These are phyloP conservation scores for Thera britannica DNA, from an alignment of 2,888 invertebrate genomes.

Conservation along the genomic window DNA sequence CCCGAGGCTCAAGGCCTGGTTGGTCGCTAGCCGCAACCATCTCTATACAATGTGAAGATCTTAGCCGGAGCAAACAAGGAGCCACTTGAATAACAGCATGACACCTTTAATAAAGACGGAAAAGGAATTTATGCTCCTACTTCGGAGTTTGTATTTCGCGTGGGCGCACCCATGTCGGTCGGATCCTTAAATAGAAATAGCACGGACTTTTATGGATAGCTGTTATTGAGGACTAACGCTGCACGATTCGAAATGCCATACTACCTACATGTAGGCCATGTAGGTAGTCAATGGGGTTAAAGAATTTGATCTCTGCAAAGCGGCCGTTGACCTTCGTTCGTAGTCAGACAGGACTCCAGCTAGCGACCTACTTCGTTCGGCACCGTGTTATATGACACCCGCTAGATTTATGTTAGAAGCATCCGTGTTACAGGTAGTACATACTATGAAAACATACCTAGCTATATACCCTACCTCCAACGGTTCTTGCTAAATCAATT, in stretches of 20 bases:
- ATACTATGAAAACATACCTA: too few relatives aligned
- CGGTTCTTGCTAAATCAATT: conserved; percentile 40
- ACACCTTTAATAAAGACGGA: conserved; percentile 31
- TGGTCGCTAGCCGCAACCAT: conserved; percentile 42
- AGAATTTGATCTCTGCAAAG: conserved; percentile 15
- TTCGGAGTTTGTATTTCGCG: conserved; percentile 56
- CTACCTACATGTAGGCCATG: conserved; percentile 8
- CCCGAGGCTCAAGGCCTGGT: conserved; percentile 35
- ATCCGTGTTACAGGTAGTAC: conserved; percentile 37
- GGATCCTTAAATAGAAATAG: conserved; percentile 60
- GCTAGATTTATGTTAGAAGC: conserved; percentile 46
- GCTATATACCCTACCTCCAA: conserved; percentile 31
- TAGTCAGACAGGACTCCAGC: conserved; percentile 41
- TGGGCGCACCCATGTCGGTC: conserved; percentile 46
- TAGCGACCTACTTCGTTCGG: conserved; percentile 44
- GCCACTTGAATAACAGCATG: conserved; percentile 26
- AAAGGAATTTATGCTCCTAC: conserved; percentile 32
- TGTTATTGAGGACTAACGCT: conserved; percentile 55
- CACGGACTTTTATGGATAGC: conserved; percentile 63
- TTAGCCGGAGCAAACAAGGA: conserved; percentile 12
- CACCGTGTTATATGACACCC: conserved; percentile 36
- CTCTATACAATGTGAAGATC: conserved; percentile 24
- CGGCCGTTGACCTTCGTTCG: conserved; percentile 19
- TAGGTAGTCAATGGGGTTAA: conserved; percentile 11
- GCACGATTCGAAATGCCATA: conserved; percentile 16